Base-by-base conservation (phyloP, 2,113 vertebrate genomes). In the Neogobius melanostomus region DNA sequence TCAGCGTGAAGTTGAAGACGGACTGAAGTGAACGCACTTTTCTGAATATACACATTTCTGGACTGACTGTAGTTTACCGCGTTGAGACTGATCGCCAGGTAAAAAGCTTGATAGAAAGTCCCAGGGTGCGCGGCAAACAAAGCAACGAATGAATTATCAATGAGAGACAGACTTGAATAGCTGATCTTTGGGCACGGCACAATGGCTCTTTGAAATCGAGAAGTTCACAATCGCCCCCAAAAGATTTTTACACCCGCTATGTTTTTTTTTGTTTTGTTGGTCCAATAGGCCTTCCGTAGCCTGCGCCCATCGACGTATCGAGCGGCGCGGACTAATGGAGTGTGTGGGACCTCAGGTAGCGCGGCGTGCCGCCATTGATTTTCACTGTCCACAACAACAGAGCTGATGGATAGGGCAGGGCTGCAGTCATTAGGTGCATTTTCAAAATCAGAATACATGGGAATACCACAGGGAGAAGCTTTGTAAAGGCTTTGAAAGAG, bases 251-350 rank as follows among this genome's bases (percentile, higher is more conserved):
- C 77, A 76, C 77, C 76, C 82, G 81, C 77, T 68, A 64, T 28
- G 63, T 72, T 69, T n/a, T 3, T 6, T n/a, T n/a, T n/a, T 51
- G 14, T 51, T 21, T 53, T 16, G 9, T 21, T 21, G 66, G 56
- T 59, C 85, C 81, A 72, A 77, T 70, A 78, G 80, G 66, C 77
- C 70, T 14, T 42, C 56, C 56, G 87, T 82, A 77, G 75, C 85
- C 87, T 82, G 74, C 72, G 79, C 82, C 71, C 80, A 90, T 90
- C 77, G 91, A 87, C 74, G 17, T 92, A 92, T 91, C 48, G 91
- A 93, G 83, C 70, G 69, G 59, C 86, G 82, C 83, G 90, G 92
- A 92, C 91, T 89, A 89, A 91, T 88, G 89, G 89, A 91, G 91
- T 88, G 88, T 91, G 90, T 66, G 85, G 81, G 86, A 88, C 91